A percentile compares a stretch with the other conserved stretches of the same genome.
Conservation (phyloP, 2,888 invertebrate genomes). For the Cyaniris semiargus region DNA sequence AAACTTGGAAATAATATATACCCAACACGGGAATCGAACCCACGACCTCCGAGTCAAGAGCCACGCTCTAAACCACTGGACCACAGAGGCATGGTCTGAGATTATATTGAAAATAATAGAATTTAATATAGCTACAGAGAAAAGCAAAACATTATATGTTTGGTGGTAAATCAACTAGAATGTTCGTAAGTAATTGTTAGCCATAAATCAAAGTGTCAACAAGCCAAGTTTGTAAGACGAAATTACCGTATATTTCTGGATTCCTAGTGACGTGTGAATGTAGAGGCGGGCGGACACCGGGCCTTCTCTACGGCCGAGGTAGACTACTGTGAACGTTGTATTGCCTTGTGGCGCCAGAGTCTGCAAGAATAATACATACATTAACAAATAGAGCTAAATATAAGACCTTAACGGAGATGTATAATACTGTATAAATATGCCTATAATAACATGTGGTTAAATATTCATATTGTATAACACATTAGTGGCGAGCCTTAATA, state of each 20-base stretch:
- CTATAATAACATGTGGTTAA: too few species aligned
- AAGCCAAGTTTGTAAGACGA: not conserved
- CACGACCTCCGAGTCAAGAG: too few species aligned
- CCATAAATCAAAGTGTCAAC: not conserved
- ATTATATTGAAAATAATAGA: too few species aligned
- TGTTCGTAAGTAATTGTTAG: not conserved
- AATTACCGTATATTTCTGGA: constrained; percentile 89
- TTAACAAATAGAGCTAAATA: not conserved
- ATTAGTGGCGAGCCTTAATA: too few species aligned
- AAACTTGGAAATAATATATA: too few species aligned
- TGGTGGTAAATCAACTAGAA: not conserved
- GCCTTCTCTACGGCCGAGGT: constrained; percentile 95
- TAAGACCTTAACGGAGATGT: too few species aligned
- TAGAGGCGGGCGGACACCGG: constrained; percentile 92
- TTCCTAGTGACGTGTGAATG: constrained; percentile 96
- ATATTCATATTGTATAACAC: too few species aligned
- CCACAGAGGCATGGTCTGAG: too few species aligned
- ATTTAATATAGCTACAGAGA: not conserved
- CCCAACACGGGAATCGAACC: too few species aligned
- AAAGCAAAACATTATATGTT: not conserved
- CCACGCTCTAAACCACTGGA: too few species aligned
- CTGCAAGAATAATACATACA: constrained; percentile 64
- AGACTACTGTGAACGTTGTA: constrained; percentile 97
- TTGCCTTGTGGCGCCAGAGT: constrained; percentile 93
- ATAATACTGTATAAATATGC: too few species aligned